Base-by-base conservation (phyloP, 2,113 vertebrate genomes). In the Dipodomys stephensi region DNA sequence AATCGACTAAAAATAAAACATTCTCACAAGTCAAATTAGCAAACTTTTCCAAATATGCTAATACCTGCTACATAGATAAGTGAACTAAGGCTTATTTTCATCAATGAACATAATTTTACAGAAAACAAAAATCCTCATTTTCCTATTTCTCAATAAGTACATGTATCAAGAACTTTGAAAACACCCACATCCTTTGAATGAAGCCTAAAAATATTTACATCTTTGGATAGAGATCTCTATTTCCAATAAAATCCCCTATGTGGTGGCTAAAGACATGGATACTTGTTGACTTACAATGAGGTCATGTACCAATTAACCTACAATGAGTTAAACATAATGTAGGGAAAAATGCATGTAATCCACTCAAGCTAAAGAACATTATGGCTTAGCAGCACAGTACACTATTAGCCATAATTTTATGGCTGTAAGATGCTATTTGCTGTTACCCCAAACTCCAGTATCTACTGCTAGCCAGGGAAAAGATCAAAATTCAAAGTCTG, bases 241-340 rank as follows among this genome's bases (percentile, higher is more conserved):
- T 86, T 80, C n/a, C 20, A 80, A 83, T 46, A 71, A 94, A 87
- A 74, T 65, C 72, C 64, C 39, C 65, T 74, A 67, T 53, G 74
- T 22, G 16, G 22, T 71, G 46, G 13, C 71, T n/a, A 19, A 90
- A 68, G 67, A 35, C 19, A 67, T 11, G n/a, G 67, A 49, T 22
- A 25, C 25, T 67, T 25, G 44, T 27, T 39, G 35, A 87, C 25
- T 65, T 28, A 25, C 11, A 27, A n/a, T 67, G 73, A 35, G 60
- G 28, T 57, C 39, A 65, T 87, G 19, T 23, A 12, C n/a, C 46
- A 12, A 39, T 35, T 53, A n/a, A 32, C 30, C 76, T 15, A 60
- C 4, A 20, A 32, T 62, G 18, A 35, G 4, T 32, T 25, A 68
- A 78, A 72, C 53, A 73, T 11, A 72, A 32, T 1, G 7, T 30